Evolutionary conservation across 2,888 invertebrate species (phyloP).

Genomic region (Dorcus hopei): DNA sequence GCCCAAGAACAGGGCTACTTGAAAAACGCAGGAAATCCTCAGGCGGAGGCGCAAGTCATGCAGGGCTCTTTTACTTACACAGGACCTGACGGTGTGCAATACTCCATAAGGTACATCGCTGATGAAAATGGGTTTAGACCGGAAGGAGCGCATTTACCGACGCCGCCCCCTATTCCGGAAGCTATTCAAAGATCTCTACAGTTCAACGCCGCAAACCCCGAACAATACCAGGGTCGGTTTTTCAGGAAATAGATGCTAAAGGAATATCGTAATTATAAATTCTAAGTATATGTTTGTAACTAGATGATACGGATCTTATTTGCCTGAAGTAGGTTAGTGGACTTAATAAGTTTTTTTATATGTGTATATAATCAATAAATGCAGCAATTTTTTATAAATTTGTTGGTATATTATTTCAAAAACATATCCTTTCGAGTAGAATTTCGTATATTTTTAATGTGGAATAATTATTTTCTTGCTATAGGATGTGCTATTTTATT

Average conservation of each 20-base stretch:
- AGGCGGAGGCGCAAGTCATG: slow-evolving; percentile 48
- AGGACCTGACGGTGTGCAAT: slow-evolving; percentile 57
- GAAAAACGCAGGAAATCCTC: slow-evolving; percentile 41
- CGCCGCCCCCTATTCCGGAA: slow-evolving; percentile 63
- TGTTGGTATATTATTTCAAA: too few relatives aligned
- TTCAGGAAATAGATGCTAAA: not conserved
- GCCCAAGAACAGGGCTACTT: slow-evolving; percentile 60
- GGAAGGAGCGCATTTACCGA: slow-evolving; percentile 73
- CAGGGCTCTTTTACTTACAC: slow-evolving; percentile 59
- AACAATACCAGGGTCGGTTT: not conserved
- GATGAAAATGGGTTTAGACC: slow-evolving; percentile 79
- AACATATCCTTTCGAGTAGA: too few relatives aligned
- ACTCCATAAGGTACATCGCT: slow-evolving; percentile 65
- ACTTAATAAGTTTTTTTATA: too few relatives aligned
- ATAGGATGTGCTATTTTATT: too few relatives aligned
- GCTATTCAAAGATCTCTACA: slow-evolving; percentile 25
- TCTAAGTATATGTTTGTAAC: too few relatives aligned
- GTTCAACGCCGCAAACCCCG: slow-evolving; percentile 26
- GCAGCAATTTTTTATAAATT: not conserved
- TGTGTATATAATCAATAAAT: not conserved
- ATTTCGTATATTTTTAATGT: too few relatives aligned
- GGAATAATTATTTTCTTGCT: too few relatives aligned
- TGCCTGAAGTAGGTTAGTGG: too few relatives aligned
- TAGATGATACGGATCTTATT: too few relatives aligned
- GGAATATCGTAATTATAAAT: too few relatives aligned